phyloP scores from a whole-genome alignment of 2,113 vertebrate genomes.

The Neofelis nebulosa region DNA sequence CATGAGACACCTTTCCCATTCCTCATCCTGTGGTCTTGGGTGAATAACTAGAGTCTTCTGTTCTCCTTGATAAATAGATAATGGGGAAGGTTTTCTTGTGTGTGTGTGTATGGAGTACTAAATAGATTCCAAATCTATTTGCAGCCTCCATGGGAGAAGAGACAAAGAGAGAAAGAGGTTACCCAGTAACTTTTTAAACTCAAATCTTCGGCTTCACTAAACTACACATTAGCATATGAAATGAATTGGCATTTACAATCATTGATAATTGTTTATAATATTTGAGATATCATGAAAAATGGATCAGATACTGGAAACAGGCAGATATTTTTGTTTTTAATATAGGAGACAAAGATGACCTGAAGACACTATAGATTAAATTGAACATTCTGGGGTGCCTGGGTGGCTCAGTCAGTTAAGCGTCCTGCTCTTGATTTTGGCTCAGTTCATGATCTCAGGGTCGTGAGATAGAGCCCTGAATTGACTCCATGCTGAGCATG shows the following conservation, averaged over 20 bases:
- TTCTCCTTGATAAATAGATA: neutral
- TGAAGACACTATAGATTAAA: neutral
- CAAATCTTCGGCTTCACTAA: neutral
- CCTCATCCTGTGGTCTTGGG: neutral
- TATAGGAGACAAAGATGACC: neutral
- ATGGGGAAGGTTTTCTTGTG: neutral
- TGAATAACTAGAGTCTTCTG: neutral
- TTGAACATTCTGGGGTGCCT: neutral
- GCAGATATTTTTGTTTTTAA: neutral
- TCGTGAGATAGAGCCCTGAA: no score
- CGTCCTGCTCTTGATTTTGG: no score
- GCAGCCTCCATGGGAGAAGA: neutral
- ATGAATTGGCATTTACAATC: neutral
- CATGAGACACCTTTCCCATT: neutral
- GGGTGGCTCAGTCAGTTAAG: no score
- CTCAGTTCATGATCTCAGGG: no score
- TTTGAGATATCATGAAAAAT: neutral
- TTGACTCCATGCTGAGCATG: no score
- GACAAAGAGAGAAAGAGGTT: neutral
- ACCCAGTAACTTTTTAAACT: neutral
- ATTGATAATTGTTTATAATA: neutral
- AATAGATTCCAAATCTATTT: constrained; percentile 15
- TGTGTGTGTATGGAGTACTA: neutral
- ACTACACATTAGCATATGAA: neutral
- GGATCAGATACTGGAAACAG: neutral